Conservation (phyloP, 2,888 invertebrate genomes). For the Allacma fusca region DNA sequence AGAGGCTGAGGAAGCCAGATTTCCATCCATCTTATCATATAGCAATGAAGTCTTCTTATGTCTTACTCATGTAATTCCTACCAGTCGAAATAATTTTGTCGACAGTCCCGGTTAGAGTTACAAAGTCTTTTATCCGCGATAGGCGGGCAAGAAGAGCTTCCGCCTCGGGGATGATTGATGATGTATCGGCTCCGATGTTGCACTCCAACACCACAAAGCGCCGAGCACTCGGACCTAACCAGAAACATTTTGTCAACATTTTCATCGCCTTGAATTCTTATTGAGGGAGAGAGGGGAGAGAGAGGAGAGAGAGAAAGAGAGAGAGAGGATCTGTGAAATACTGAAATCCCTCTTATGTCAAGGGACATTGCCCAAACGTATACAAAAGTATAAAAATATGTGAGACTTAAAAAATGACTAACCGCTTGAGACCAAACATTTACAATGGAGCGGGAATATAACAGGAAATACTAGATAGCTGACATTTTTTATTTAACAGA, state of each 20-base stretch:
- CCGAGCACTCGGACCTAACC: constrained; percentile 55
- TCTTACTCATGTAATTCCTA: constrained; percentile 42
- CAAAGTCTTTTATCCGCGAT: constrained; percentile 62
- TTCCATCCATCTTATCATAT: constrained; percentile 37
- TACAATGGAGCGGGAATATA: not conserved
- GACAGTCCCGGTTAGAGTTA: constrained; percentile 60
- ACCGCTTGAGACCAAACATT: too few relatives aligned
- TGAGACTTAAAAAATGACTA: too few relatives aligned
- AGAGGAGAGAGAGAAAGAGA: too few relatives aligned
- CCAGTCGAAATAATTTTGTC: constrained; percentile 63
- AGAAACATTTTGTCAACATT: constrained; percentile 43
- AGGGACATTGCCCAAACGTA: too few relatives aligned
- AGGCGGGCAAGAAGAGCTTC: constrained; percentile 63
- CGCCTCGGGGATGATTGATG: constrained; percentile 62
- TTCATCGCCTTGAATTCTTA: not conserved
- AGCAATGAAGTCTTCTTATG: constrained; percentile 25
- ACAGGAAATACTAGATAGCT: not conserved
- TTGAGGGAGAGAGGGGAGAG: not conserved
- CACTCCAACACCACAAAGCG: constrained; percentile 65
- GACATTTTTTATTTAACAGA: constrained; percentile 1
- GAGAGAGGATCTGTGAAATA: not conserved
- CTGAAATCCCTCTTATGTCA: not conserved
- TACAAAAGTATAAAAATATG: too few relatives aligned
- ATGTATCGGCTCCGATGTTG: constrained; percentile 62
- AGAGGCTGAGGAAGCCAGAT: constrained; percentile 10